A percentile compares a stretch with the other conserved stretches of the same genome.
Evolutionary conservation across 2,113 vertebrate genomes (phyloP).

Genomic region (Chionomys nivalis): DNA sequence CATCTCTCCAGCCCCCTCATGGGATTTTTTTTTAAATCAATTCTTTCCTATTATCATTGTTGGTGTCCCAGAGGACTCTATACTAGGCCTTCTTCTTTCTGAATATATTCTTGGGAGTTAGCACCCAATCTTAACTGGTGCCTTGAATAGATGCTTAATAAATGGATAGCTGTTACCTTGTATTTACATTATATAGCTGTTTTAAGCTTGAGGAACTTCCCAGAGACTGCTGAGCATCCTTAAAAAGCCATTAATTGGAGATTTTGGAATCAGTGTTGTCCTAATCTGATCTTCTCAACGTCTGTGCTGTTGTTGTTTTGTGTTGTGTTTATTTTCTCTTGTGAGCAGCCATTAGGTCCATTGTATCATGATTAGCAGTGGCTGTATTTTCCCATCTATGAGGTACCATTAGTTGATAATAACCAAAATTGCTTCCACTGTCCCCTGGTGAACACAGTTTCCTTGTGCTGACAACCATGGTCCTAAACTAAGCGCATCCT

Average conservation of each 20-base stretch:
- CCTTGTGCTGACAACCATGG: neutral
- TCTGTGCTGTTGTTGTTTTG: neutral
- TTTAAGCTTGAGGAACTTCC: constrained; percentile 25
- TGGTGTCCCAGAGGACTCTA: neutral
- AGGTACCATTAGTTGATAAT: neutral
- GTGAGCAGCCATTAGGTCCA: neutral
- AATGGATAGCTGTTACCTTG: neutral
- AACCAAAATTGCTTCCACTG: neutral
- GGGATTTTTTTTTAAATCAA: neutral
- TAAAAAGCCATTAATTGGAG: neutral
- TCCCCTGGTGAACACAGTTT: neutral
- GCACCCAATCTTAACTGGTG: neutral
- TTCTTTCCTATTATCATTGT: neutral
- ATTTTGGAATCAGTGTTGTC: neutral
- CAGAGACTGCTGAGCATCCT: neutral
- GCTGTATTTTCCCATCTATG: neutral
- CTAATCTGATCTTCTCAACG: neutral
- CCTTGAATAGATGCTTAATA: neutral
- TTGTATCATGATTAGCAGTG: neutral
- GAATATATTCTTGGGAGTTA: neutral
- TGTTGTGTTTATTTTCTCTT: neutral
- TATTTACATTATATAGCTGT: neutral
- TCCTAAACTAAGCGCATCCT: neutral
- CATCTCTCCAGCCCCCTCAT: neutral
- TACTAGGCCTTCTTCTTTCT: neutral